phyloP scores from a whole-genome alignment of 2,888 invertebrate genomes.

The Oligia fasciuncula region DNA sequence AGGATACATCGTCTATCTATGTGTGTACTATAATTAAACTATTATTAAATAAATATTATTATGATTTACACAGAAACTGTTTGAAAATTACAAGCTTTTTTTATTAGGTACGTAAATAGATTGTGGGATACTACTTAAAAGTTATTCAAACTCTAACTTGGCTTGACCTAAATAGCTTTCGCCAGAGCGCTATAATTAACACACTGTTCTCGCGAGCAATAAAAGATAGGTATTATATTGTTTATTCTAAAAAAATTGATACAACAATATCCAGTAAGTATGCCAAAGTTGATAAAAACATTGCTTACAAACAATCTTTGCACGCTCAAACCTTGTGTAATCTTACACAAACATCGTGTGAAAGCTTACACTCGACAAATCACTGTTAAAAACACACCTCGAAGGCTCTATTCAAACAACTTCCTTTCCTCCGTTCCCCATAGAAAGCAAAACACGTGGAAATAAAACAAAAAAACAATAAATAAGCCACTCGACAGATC shows the following conservation, averaged over 20 bases:
- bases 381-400: background rate
- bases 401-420: background rate
- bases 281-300: too few species aligned
- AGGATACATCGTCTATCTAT: too few species aligned
- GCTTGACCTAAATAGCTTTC: background rate
- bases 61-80: too few species aligned
- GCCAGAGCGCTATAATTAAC: too few species aligned
- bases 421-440: background rate
- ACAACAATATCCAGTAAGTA: background rate
- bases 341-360: background rate
- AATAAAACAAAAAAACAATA: conserved; percentile 38
- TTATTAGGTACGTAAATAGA: background rate
- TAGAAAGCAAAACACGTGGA: conserved; percentile 8
- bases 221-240: background rate
- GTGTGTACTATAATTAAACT: too few species aligned
- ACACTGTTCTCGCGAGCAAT: background rate
- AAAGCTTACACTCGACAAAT: background rate
- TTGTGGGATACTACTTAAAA: background rate
- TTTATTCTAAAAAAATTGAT: background rate
- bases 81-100: background rate
- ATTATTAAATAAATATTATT: too few species aligned
- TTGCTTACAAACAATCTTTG: background rate
- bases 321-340: too few species aligned
- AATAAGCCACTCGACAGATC: conserved; percentile 45
- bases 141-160: background rate